These are phyloP conservation scores for Holcopasites calliopsidis DNA, from an alignment of 1,140 invertebrate genomes.

Conservation along the genomic window DNA sequence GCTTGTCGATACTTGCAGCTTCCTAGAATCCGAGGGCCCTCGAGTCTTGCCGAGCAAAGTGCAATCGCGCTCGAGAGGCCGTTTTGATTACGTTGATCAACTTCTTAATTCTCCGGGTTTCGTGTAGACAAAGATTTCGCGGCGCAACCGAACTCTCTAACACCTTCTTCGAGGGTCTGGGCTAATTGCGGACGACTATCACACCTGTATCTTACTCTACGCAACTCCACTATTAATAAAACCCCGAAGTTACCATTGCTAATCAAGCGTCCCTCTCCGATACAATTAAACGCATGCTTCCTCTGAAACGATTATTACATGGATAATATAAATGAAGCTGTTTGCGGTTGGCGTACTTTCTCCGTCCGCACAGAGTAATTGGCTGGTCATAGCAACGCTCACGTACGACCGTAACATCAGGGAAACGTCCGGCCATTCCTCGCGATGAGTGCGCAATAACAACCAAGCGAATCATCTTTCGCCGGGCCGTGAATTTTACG, in stretches of 20 bases:
- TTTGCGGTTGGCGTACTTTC: background rate
- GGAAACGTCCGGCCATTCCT: background rate
- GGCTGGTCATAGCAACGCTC: background rate
- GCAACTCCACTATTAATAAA: no score
- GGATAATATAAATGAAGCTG: constrained; percentile 14
- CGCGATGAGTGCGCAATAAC: background rate
- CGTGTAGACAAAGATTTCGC: constrained; percentile 12
- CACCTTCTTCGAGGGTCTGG: no score
- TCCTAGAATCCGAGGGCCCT: constrained; percentile 42
- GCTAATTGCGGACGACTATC: no score
- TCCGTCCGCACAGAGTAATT: constrained; percentile 9
- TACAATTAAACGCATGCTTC: background rate
- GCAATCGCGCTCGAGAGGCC: constrained; percentile 46
- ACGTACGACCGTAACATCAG: background rate
- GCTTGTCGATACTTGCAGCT: constrained; percentile 16
- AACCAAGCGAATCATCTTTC: background rate
- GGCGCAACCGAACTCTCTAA: background rate
- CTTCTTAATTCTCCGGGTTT: constrained; percentile 44
- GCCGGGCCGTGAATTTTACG: background rate
- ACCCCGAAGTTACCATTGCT: no score
- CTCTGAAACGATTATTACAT: background rate
- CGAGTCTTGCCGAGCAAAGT: constrained; percentile 28
- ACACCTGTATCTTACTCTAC: no score
- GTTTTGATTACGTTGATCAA: constrained; percentile 54
- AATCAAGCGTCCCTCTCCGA: no score